Conservation (phyloP, 2,797 vertebrate species). For the Sebastes cheni region DNA sequence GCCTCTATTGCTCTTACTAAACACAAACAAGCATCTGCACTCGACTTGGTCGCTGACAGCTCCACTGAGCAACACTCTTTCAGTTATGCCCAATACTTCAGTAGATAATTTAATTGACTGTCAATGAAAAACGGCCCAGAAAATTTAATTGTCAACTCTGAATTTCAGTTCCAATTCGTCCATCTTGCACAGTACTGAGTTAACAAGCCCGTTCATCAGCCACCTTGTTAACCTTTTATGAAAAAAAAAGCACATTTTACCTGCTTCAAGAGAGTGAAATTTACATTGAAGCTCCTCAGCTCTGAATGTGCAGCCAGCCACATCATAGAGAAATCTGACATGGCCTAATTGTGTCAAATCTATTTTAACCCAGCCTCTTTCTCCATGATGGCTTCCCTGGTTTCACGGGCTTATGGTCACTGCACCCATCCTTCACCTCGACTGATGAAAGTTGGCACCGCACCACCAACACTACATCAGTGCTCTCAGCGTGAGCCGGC, state of each 20-base stretch:
- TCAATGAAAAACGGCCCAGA: neutral
- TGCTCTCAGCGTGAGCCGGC: constrained; percentile 40
- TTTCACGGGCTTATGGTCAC: constrained; percentile 70
- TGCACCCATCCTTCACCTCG: constrained; percentile 70
- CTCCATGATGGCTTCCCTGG: constrained; percentile 57
- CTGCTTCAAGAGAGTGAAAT: constrained; percentile 31
- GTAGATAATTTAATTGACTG: neutral
- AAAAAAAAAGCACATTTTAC: constrained; percentile 33
- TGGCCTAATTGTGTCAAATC: constrained; percentile 82
- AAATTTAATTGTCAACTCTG: constrained; percentile 3
- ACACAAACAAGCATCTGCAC: constrained; percentile 13
- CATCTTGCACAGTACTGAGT: neutral
- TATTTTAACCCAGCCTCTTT: constrained; percentile 67
- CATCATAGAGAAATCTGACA: constrained; percentile 60
- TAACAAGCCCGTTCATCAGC: constrained; percentile 16
- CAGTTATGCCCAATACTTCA: neutral
- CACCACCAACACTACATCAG: constrained; percentile 54
- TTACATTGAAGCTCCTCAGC: constrained; percentile 35
- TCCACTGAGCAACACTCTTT: neutral
- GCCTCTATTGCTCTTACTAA: constrained; percentile 2
- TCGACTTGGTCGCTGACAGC: constrained; percentile 2
- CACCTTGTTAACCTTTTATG: constrained; percentile 26
- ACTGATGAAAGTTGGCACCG: constrained; percentile 69
- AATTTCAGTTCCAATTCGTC: constrained; percentile 4
- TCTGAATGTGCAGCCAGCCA: constrained; percentile 55